A percentile compares a stretch with the other conserved stretches of the same genome.
Evolutionary conservation across 92 coral and sea anemone species (phyloP).

Genomic region (Porites evermanni): DNA sequence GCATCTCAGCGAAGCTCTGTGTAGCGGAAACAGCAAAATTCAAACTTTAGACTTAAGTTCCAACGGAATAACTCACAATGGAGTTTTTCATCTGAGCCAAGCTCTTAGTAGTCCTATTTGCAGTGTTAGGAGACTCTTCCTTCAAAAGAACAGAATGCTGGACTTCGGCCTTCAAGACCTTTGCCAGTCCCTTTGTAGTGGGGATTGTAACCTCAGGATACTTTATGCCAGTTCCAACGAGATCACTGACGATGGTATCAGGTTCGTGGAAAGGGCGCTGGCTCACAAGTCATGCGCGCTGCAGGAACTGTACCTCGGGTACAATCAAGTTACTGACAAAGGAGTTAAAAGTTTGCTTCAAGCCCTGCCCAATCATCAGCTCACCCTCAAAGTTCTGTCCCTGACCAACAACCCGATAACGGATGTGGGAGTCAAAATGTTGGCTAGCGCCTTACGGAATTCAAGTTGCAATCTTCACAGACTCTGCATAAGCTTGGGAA

Average conservation of each 20-base stretch:
- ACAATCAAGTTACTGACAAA: conserved; percentile 47
- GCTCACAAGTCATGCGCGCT: conserved; percentile 44
- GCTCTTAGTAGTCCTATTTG: conserved; percentile 44
- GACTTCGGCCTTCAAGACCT: conserved; percentile 50
- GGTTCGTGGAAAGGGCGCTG: conserved; percentile 32
- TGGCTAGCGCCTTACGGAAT: conserved; percentile 44
- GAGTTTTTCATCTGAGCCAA: conserved; percentile 22
- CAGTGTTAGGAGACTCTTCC: conserved; percentile 34
- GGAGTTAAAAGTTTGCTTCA: conserved; percentile 46
- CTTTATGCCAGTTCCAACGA: conserved; percentile 48
- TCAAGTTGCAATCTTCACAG: conserved; percentile 43
- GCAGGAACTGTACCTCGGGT: conserved; percentile 51
- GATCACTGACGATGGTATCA: conserved; percentile 48
- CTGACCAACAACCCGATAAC: conserved; percentile 51
- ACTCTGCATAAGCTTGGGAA: conserved; percentile 36
- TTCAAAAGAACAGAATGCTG: conserved; percentile 36
- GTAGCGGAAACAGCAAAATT: conserved; percentile 44
- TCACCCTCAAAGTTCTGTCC: conserved; percentile 36
- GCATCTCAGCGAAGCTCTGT: conserved; percentile 59
- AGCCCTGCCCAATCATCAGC: conserved; percentile 37
- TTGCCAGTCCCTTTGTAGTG: conserved; percentile 39
- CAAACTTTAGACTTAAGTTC: conserved; percentile 55
- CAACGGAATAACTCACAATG: conserved; percentile 49
- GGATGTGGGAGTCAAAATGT: conserved; percentile 47
- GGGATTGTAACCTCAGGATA: conserved; percentile 32